A percentile compares a stretch with the other conserved stretches of the same genome.
phyloP scores from a whole-genome alignment of 2,113 vertebrate genomes.

The Hippocampus comes region DNA sequence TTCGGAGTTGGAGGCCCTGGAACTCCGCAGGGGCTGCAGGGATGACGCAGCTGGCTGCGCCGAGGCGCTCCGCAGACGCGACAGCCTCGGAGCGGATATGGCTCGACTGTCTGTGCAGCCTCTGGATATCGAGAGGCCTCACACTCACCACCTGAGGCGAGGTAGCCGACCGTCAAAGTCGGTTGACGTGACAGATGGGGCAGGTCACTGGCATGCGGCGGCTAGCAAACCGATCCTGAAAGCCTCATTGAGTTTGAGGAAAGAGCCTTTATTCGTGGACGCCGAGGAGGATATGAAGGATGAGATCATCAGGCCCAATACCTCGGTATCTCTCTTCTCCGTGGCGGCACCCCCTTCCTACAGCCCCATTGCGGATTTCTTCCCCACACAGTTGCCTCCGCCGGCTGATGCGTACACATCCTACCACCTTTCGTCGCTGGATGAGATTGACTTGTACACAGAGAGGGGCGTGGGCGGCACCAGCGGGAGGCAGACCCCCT shows the following conservation, averaged over 20 bases:
- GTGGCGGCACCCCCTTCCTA: conserved; percentile 80
- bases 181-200: conserved; percentile 87
- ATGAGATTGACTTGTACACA: conserved; percentile 93
- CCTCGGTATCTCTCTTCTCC: conserved; percentile 82
- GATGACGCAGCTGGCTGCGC: conserved; percentile 86
- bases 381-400: conserved; percentile 78
- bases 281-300: conserved; percentile 86
- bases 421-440: conserved; percentile 85
- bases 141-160: conserved; percentile 79
- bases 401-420: conserved; percentile 74
- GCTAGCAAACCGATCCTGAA: conserved; percentile 82
- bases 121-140: conserved; percentile 82
- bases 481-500: conserved; percentile 68
- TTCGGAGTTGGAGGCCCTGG: conserved; percentile 83
- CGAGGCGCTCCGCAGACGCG: conserved; percentile 82
- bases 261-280: conserved; percentile 82
- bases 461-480: conserved; percentile 74
- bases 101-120: conserved; percentile 81
- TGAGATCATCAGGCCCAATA: conserved; percentile 85
- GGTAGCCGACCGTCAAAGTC: conserved; percentile 90
- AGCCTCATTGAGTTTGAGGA: conserved; percentile 85
- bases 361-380: conserved; percentile 80
- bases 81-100: conserved; percentile 80
- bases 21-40: conserved; percentile 77
- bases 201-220: conserved; percentile 86